Conservation (phyloP, 2,797 vertebrate species). For the Micropoecilia bifurca region DNA sequence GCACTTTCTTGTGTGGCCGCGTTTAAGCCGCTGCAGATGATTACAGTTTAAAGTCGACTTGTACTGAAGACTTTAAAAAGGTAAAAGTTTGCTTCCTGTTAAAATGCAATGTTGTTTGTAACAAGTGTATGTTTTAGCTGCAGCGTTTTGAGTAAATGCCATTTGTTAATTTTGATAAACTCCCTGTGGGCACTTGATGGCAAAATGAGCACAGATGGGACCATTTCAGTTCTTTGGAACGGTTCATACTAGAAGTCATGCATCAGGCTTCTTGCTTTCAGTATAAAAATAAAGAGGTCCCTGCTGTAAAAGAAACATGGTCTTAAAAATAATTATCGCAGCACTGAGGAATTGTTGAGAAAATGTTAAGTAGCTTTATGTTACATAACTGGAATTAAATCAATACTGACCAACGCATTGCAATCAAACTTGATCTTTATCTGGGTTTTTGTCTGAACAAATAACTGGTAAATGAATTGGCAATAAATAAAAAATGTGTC, state of each 20-base stretch:
- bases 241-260: constrained; percentile 45
- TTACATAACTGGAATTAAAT: neutral
- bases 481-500: neutral
- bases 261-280: constrained; percentile 9
- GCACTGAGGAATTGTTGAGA: neutral
- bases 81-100: constrained; percentile 7
- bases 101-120: neutral
- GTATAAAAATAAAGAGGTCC: constrained; percentile 2
- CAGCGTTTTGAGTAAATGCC: constrained; percentile 55
- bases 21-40: neutral
- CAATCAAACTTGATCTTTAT: neutral
- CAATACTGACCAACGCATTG: neutral
- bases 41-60: constrained; percentile 37
- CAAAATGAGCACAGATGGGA: constrained; percentile 76
- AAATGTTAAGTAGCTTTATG: neutral
- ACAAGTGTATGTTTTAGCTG: constrained; percentile 10
- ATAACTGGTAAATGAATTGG: neutral
- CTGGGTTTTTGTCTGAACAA: neutral
- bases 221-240: constrained; percentile 63
- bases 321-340: neutral
- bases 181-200: constrained; percentile 55
- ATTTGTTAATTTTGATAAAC: constrained; percentile 68
- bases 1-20: constrained; percentile 8
- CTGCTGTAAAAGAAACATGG: neutral
- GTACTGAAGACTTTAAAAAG: constrained; percentile 7